Evolutionary conservation across 1,140 invertebrate genomes (phyloP).

Genomic region (Ditylenchus dipsaci): DNA sequence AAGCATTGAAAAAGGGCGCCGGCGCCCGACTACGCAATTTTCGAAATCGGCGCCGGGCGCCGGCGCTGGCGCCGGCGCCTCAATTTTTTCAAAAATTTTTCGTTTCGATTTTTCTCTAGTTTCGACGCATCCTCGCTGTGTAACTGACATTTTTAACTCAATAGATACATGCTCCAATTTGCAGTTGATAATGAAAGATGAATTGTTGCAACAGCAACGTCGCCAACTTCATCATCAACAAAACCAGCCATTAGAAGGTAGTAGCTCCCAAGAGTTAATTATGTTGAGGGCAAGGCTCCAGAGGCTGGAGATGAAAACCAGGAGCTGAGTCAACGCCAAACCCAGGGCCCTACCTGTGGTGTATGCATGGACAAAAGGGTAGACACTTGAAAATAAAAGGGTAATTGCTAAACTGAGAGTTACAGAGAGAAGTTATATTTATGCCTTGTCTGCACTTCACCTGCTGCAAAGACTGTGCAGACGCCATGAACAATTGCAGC

Average conservation of each 20-base stretch:
- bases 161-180: neutral
- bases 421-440: slow-evolving; percentile 29
- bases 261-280: slow-evolving; percentile 3
- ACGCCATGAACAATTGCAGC: slow-evolving; percentile 25
- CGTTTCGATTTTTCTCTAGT: no score
- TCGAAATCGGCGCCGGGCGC: no score
- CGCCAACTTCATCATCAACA: slow-evolving; percentile 10
- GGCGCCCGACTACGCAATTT: no score
- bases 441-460: slow-evolving; percentile 33
- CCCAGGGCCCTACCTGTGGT: slow-evolving; percentile 15
- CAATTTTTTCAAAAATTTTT: no score
- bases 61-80: no score
- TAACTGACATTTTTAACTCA: no score
- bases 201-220: neutral
- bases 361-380: slow-evolving; percentile 33
- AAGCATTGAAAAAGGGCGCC: no score
- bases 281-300: neutral
- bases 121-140: no score
- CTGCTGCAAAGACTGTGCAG: slow-evolving; percentile 30
- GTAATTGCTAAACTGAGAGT: neutral
- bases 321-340: slow-evolving; percentile 18
- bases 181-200: neutral
- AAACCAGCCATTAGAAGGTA: neutral
- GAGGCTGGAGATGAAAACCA: slow-evolving; percentile 18
- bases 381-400: neutral